These are phyloP conservation scores for Nymphalis io DNA, from an alignment of 1,140 invertebrate genomes.

Conservation along the genomic window DNA sequence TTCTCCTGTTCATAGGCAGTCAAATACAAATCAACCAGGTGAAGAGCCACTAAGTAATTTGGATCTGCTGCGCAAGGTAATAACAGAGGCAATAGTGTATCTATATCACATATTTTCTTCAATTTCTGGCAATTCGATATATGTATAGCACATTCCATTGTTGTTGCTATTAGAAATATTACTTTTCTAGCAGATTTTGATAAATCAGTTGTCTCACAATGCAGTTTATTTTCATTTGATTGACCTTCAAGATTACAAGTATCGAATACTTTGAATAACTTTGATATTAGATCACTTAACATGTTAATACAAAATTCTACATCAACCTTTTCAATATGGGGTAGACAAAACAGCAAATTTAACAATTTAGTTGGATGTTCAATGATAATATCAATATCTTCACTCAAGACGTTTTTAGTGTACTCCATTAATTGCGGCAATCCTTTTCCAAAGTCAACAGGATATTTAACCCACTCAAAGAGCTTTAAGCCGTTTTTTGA, in stretches of 20 bases:
- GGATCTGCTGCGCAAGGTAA: conserved; percentile 69
- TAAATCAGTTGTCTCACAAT: conserved; percentile 55
- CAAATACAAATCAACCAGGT: conserved; percentile 80
- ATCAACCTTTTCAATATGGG: conserved; percentile 82
- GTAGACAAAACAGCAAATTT: conserved; percentile 82
- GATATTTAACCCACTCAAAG: conserved; percentile 84
- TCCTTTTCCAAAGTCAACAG: conserved; percentile 82
- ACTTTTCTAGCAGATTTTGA: conserved; percentile 64
- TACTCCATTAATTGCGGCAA: conserved; percentile 62
- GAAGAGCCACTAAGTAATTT: conserved; percentile 69
- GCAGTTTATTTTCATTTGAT: conserved; percentile 54
- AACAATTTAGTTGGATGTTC: conserved; percentile 76
- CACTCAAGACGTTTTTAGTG: conserved; percentile 57
- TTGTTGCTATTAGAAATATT: conserved; percentile 79
- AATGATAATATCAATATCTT: conserved; percentile 62
- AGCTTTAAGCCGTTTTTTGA: conserved; percentile 82
- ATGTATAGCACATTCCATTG: conserved; percentile 82
- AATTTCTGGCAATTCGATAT: conserved; percentile 77
- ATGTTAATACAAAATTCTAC: conserved; percentile 55
- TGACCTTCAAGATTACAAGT: conserved; percentile 60
- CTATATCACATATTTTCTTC: conserved; percentile 71
- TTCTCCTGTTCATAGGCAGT: conserved; percentile 75
- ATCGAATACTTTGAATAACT: conserved; percentile 57
- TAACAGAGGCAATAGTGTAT: conserved; percentile 58
- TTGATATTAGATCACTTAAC: conserved; percentile 55